phyloP scores from a whole-genome alignment of 2,888 invertebrate genomes.

The Mamestra brassicae region DNA sequence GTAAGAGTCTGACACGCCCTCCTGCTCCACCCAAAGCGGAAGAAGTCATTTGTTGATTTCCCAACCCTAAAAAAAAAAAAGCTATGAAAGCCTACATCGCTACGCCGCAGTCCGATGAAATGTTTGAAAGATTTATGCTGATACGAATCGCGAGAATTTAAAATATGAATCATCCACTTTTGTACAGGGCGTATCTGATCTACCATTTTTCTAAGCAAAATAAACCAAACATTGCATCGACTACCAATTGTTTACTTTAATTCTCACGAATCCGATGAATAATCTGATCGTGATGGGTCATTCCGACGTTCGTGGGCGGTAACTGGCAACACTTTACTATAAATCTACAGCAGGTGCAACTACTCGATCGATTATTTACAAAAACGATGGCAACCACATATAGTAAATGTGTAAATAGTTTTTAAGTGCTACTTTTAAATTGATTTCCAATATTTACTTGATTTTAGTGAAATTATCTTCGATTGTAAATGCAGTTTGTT shows the following conservation, averaged over 20 bases:
- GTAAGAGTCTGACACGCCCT: no score
- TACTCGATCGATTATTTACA: constrained; percentile 49
- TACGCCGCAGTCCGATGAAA: not conserved
- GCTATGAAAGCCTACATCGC: not conserved
- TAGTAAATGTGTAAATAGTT: constrained; percentile 39
- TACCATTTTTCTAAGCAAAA: not conserved
- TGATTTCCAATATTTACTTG: constrained; percentile 10
- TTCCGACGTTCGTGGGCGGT: constrained; percentile 40
- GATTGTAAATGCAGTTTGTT: not conserved
- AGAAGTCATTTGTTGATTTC: no score
- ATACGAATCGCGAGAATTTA: not conserved
- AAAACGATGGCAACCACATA: constrained; percentile 21
- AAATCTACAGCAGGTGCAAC: constrained; percentile 43
- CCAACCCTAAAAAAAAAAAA: no score
- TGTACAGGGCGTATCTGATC: no score
- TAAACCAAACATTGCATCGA: constrained; percentile 15
- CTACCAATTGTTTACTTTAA: constrained; percentile 43
- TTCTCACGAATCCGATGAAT: constrained; percentile 46
- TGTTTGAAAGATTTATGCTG: not conserved
- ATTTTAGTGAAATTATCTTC: not conserved
- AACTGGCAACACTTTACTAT: constrained; percentile 32
- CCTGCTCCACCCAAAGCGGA: no score
- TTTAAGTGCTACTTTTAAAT: constrained; percentile 24
- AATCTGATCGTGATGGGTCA: constrained; percentile 56
- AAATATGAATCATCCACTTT: not conserved